Conservation (phyloP, 1,140 invertebrate species). For the Octopus sinensis region DNA sequence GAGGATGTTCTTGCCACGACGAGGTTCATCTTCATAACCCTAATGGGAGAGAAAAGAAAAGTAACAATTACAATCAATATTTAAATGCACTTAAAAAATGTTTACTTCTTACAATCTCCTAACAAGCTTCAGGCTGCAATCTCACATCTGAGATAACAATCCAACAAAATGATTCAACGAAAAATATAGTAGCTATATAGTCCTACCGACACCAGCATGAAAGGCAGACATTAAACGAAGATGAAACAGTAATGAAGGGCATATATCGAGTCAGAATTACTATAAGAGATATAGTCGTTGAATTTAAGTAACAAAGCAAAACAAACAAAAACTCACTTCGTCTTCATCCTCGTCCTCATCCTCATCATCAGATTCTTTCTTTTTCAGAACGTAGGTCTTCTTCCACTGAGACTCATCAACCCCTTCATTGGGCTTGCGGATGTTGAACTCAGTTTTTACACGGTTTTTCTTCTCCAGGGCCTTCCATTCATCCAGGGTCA, state of each 20-base stretch:
- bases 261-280: background rate
- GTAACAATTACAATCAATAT: background rate
- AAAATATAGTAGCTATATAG: too few species aligned
- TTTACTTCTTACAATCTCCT: too few species aligned
- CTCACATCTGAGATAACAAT: too few species aligned
- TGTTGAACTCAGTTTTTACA: slow-evolving; percentile 42
- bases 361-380: slow-evolving; percentile 26
- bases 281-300: too few species aligned
- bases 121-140: too few species aligned
- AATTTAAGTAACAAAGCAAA: too few species aligned
- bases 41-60: slow-evolving; percentile 5
- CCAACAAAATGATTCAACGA: too few species aligned
- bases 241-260: background rate
- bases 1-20: slow-evolving; percentile 32
- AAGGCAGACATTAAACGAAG: too few species aligned
- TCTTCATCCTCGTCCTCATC: slow-evolving; percentile 30
- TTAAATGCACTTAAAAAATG: too few species aligned
- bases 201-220: too few species aligned
- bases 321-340: background rate
- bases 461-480: slow-evolving; percentile 39
- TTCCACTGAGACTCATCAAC: slow-evolving; percentile 41
- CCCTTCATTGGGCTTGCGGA: slow-evolving; percentile 48
- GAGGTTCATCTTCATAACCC: slow-evolving; percentile 32
- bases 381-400: slow-evolving; percentile 42
- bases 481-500: slow-evolving; percentile 53